Percentiles rank a stretch among this genome's conserved stretches.
Conservation (phyloP, 2,888 invertebrate genomes). For the Tenthredo notha region DNA sequence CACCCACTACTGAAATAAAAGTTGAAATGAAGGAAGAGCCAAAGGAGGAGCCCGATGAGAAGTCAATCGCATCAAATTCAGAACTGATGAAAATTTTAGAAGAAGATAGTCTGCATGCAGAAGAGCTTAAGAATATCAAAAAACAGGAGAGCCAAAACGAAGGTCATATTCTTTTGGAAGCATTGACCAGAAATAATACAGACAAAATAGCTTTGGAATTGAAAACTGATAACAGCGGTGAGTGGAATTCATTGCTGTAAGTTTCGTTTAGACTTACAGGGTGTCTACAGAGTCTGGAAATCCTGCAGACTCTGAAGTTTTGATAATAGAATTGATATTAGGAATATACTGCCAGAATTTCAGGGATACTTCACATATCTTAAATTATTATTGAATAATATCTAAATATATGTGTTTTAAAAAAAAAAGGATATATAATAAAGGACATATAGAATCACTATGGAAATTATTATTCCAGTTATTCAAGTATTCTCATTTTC, state of each 20-base stretch:
- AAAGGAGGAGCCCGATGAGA: constrained; percentile 74
- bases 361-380: too few species aligned
- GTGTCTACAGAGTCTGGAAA: neutral
- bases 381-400: too few species aligned
- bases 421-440: too few species aligned
- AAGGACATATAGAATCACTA: too few species aligned
- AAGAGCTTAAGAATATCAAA: constrained; percentile 69
- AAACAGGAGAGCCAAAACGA: constrained; percentile 65
- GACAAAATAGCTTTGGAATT: constrained; percentile 55
- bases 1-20: constrained; percentile 61
- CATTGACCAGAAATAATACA: constrained; percentile 66
- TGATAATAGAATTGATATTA: too few species aligned
- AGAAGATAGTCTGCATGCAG: constrained; percentile 71
- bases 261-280: neutral
- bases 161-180: constrained; percentile 68
- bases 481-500: neutral
- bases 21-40: constrained; percentile 66
- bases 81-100: constrained; percentile 77
- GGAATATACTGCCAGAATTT: too few species aligned
- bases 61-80: constrained; percentile 74
- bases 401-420: too few species aligned
- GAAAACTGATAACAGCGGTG: constrained; percentile 62
- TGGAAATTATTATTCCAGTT: neutral
- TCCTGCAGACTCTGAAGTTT: neutral
- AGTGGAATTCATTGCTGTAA: neutral